Conservation (phyloP, 2,113 vertebrate genomes). For the Menura novaehollandiae region DNA sequence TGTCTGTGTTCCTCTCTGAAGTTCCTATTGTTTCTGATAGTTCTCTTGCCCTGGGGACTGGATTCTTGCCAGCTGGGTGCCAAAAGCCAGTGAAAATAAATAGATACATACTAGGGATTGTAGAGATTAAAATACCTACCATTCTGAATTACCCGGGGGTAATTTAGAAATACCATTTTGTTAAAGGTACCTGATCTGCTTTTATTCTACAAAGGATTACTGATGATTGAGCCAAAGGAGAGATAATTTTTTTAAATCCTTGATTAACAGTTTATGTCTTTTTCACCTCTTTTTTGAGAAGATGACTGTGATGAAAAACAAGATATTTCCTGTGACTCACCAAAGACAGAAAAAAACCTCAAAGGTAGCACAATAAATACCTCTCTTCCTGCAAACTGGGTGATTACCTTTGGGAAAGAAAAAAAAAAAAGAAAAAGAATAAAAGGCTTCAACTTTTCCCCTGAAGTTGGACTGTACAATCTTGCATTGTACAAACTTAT, state of each 20-base stretch:
- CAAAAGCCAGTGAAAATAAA: conserved; percentile 63
- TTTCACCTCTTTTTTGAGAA: neutral
- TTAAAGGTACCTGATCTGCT: conserved; percentile 15
- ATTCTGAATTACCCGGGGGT: conserved; percentile 39
- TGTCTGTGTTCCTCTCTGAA: conserved; percentile 22
- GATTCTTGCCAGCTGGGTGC: conserved; percentile 43
- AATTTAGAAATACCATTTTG: conserved; percentile 24
- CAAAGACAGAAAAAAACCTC: neutral
- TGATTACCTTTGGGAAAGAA: neutral
- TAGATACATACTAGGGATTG: conserved; percentile 36
- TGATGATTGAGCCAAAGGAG: neutral
- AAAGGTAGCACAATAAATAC: neutral
- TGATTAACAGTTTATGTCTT: neutral
- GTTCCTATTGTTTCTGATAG: conserved; percentile 33
- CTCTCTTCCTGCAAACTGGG: neutral
- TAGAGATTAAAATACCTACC: conserved; percentile 45
- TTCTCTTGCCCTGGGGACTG: conserved; percentile 16
- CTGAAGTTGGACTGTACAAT: neutral
- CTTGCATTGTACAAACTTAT: neutral
- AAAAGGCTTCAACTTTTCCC: neutral
- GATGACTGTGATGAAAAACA: neutral
- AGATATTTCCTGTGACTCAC: neutral
- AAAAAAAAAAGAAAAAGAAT: neutral
- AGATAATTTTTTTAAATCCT: neutral
- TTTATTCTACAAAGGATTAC: conserved; percentile 1